phyloP scores from a whole-genome alignment of 2,113 vertebrate species.

The Colistium nudipinnis region DNA sequence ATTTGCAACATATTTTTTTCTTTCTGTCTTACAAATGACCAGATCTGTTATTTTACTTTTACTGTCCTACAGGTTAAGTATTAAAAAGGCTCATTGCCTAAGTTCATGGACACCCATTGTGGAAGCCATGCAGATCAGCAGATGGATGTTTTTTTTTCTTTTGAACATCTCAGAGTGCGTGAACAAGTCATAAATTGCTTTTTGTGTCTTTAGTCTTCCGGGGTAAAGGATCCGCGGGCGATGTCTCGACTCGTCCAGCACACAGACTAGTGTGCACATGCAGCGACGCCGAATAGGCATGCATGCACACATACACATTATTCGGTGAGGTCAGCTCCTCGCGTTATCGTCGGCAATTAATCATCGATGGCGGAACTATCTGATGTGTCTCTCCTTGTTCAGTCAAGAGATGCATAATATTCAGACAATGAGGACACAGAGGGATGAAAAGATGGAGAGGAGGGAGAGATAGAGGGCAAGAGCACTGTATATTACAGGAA shows the following conservation, averaged over 20 bases:
- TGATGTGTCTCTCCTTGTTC: conserved; percentile 27
- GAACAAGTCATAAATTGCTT: conserved; percentile 36
- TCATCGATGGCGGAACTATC: conserved; percentile 29
- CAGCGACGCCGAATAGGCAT: conserved; percentile 15
- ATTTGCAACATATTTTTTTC: neutral
- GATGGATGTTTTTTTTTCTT: neutral
- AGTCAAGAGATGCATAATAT: conserved; percentile 18
- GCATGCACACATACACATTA: neutral
- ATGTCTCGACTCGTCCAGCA: conserved; percentile 43
- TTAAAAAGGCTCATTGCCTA: neutral
- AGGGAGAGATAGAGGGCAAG: neutral
- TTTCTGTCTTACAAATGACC: neutral
- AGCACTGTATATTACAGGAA: neutral
- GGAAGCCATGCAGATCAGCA: neutral
- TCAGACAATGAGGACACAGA: conserved; percentile 16
- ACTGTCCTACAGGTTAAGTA: neutral
- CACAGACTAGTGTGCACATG: conserved; percentile 28
- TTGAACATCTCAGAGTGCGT: conserved; percentile 82
- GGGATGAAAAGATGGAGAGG: conserved; percentile 4
- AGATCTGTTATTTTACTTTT: no score
- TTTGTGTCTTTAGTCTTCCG: conserved; percentile 46
- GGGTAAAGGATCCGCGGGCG: conserved; percentile 64
- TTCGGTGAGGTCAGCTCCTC: conserved; percentile 1
- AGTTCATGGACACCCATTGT: neutral
- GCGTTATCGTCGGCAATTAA: conserved; percentile 11